phyloP scores from a whole-genome alignment of 2,888 invertebrate species.

The Pseudolycoriella hygida region DNA sequence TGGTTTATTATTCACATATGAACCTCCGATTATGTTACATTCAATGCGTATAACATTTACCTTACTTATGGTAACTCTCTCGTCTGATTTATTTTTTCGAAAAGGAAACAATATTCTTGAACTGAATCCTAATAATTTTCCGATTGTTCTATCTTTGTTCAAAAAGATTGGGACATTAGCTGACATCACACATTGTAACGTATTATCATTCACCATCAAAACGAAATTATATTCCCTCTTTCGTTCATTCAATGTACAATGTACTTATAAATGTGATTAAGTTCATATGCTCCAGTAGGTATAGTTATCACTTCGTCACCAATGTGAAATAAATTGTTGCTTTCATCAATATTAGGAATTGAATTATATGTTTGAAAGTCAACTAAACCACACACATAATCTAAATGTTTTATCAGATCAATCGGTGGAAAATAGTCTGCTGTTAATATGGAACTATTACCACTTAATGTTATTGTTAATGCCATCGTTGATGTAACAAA shows the following conservation, averaged over 20 bases:
- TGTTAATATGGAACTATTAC: slow-evolving; percentile 13
- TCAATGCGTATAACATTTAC: slow-evolving; percentile 16
- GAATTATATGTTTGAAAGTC: slow-evolving; percentile 18
- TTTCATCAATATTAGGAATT: slow-evolving; percentile 19
- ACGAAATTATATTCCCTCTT: slow-evolving; percentile 5
- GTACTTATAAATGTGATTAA: slow-evolving; percentile 16
- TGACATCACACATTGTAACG: slow-evolving; percentile 13
- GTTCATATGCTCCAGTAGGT: slow-evolving; percentile 19
- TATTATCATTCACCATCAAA: slow-evolving; percentile 15
- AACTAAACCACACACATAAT: slow-evolving; percentile 17
- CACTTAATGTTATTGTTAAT: slow-evolving; percentile 16
- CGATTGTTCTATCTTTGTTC: slow-evolving; percentile 11
- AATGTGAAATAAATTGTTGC: slow-evolving; percentile 18
- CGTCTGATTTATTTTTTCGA: too few relatives aligned
- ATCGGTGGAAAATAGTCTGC: slow-evolving; percentile 4
- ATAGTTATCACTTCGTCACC: slow-evolving; percentile 13
- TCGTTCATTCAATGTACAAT: not conserved
- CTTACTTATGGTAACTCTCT: too few relatives aligned
- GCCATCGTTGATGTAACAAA: slow-evolving; percentile 11
- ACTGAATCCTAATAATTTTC: slow-evolving; percentile 15
- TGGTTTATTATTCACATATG: slow-evolving; percentile 15
- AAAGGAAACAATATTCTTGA: too few relatives aligned
- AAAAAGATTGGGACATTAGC: slow-evolving; percentile 9
- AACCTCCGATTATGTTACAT: slow-evolving; percentile 16
- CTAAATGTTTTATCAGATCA: slow-evolving; percentile 6